Base-by-base conservation (phyloP, 1,140 invertebrate species). In the Temnothorax nylanderi region DNA sequence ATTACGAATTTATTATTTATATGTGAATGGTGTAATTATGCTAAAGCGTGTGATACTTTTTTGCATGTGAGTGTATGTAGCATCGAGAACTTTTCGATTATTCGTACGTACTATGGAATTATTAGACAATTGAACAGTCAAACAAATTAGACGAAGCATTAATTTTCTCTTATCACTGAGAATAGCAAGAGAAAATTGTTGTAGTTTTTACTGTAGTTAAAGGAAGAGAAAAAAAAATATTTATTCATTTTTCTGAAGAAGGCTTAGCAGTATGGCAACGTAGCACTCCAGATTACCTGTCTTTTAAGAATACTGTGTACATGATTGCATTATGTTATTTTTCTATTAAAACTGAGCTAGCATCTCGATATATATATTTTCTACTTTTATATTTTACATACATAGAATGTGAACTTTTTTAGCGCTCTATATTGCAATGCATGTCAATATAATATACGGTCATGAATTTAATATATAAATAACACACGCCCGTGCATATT, bases 1-100 rank as follows among this genome's bases (percentile, higher is more conserved):
- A 91, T 91, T 89, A 75, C 69, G 87, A 89, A 81, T 77, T 85
- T 89, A 85, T 82, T 91, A 91, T 91, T 90, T 91, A 89, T 91
- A 71, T 65, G 56, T 60, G 77, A 67, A 91, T 77, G 76, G 18
- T 91, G 18, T 85, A 85, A 60, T 75, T 89, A 62, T 81, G 37
- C 65, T 76, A 74, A 41, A 16, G 41, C 69, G 84, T 90, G 89
- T 85, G 69, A 88, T 74, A 58, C 0, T 60, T 77, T 85, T 60
- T 67, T 81, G 74, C 34, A 87, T 89, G 76, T 85, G 87, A 86
- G 37, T 89, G 87, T 85, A 75, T 87, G 72, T 88, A 90, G 34
- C 56, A 51, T 85, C 41, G 1, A 85, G 54, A 49, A 87, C 54
- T 26, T 82, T 56, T 18, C 26, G 49, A 81, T 37, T 86, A 84